Percentiles rank a stretch among this genome's conserved stretches.
phyloP scores from a whole-genome alignment of 35 echinoderm and acorn worm species.

The Antedon bifida region DNA sequence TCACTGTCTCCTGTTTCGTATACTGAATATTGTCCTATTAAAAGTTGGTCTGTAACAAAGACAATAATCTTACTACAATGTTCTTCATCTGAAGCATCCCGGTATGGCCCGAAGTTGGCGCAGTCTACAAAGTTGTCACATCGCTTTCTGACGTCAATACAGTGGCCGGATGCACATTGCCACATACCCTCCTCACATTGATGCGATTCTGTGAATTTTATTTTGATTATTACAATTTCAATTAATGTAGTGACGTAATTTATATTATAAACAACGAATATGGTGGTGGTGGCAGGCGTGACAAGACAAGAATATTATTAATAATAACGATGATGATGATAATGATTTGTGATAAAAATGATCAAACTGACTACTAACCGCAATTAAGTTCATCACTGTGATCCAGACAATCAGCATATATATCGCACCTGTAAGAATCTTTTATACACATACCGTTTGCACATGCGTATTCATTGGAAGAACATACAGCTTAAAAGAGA shows the following conservation, averaged over 20 bases:
- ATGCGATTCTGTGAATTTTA: background rate
- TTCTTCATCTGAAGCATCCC: background rate
- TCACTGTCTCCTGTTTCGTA: no score
- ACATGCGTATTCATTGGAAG: background rate
- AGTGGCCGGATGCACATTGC: background rate
- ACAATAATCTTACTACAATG: background rate
- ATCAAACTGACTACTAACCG: background rate
- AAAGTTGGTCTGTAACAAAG: no score
- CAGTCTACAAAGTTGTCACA: background rate
- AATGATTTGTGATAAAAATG: no score
- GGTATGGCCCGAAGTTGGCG: background rate
- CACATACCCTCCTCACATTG: background rate
- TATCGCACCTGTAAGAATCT: background rate
- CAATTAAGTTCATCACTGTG: background rate
- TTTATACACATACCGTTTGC: background rate
- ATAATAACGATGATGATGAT: no score
- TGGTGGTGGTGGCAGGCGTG: no score
- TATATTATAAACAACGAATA: no score
- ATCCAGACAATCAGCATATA: background rate
- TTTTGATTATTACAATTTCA: no score
- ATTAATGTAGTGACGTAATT: no score
- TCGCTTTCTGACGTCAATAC: background rate
- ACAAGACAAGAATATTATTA: no score
- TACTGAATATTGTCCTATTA: no score
- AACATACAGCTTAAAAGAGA: background rate